These are phyloP conservation scores for Drosophila jambulina DNA, from an alignment of 1,140 invertebrate species.

Conservation along the genomic window DNA sequence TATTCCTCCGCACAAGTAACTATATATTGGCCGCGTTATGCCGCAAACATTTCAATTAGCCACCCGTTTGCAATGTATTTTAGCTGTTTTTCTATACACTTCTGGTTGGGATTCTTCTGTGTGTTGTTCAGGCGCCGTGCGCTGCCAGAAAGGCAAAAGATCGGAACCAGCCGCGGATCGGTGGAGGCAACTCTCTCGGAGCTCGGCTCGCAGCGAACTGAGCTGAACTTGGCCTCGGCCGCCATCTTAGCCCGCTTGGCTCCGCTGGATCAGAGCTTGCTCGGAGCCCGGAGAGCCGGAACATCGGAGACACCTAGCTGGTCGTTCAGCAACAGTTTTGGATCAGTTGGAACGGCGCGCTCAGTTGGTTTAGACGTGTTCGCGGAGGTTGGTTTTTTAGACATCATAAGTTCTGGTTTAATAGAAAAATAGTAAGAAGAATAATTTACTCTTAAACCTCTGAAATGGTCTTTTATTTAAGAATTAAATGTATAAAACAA, in stretches of 20 bases:
- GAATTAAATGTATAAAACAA: not conserved
- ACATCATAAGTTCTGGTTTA: not conserved
- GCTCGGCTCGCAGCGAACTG: slow-evolving; percentile 76
- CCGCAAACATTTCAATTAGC: slow-evolving; percentile 70
- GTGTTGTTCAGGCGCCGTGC: slow-evolving; percentile 50
- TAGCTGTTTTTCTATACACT: slow-evolving; percentile 30
- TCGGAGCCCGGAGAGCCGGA: slow-evolving; percentile 35
- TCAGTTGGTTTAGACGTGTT: slow-evolving; percentile 71
- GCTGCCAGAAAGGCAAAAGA: slow-evolving; percentile 47
- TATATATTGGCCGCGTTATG: slow-evolving; percentile 30
- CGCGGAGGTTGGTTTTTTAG: slow-evolving; percentile 39
- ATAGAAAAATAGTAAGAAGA: not conserved
- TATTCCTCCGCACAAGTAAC: slow-evolving; percentile 25
- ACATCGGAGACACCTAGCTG: slow-evolving; percentile 8
- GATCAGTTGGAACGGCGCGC: slow-evolving; percentile 74
- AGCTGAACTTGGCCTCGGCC: slow-evolving; percentile 84
- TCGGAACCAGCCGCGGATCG: slow-evolving; percentile 30
- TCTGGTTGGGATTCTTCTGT: slow-evolving; percentile 30
- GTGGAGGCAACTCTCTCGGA: slow-evolving; percentile 70
- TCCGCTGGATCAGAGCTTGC: slow-evolving; percentile 37
- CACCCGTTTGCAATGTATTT: slow-evolving; percentile 43
- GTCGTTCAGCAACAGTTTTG: slow-evolving; percentile 48
- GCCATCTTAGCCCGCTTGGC: slow-evolving; percentile 77
- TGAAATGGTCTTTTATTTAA: too few relatives aligned
- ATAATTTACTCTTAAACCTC: too few relatives aligned